Evolutionary conservation across 2,888 invertebrate genomes (phyloP).

Genomic region (Heliconius erato): DNA sequence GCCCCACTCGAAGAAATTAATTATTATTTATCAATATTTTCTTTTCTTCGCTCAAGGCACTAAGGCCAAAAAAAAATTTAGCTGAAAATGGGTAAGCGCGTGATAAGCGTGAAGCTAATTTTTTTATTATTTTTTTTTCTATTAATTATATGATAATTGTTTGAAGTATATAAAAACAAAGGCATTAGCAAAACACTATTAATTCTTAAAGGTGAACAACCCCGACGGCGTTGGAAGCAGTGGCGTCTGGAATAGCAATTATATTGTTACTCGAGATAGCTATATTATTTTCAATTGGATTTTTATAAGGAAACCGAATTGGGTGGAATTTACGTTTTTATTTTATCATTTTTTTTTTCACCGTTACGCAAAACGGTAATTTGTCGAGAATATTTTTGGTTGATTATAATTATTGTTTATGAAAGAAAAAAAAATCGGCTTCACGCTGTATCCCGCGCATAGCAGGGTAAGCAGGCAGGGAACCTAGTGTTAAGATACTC

Average conservation of each 20-base stretch:
- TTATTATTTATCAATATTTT: no score
- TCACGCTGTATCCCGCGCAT: no score
- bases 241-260: constrained; percentile 81
- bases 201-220: constrained; percentile 80
- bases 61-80: no score
- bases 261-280: constrained; percentile 62
- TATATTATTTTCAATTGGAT: constrained; percentile 39
- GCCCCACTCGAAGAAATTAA: no score
- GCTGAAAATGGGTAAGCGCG: no score
- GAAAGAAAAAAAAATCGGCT: background rate
- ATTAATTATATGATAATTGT: background rate
- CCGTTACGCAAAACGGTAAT: constrained; percentile 3
- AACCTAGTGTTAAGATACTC: no score
- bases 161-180: constrained; percentile 32
- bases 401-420: constrained; percentile 1
- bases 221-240: constrained; percentile 68
- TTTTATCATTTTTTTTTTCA: background rate
- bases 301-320: constrained; percentile 29
- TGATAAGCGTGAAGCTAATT: no score
- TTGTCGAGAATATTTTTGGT: background rate
- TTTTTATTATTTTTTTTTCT: no score
- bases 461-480: no score
- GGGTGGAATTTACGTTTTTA: constrained; percentile 2
- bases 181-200: constrained; percentile 74
- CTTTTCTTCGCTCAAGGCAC: no score